Percentiles rank a stretch among this genome's conserved stretches.
These are phyloP conservation scores for Onychorhynchus coronatus DNA, from an alignment of 2,113 vertebrate genomes.

Conservation along the genomic window DNA sequence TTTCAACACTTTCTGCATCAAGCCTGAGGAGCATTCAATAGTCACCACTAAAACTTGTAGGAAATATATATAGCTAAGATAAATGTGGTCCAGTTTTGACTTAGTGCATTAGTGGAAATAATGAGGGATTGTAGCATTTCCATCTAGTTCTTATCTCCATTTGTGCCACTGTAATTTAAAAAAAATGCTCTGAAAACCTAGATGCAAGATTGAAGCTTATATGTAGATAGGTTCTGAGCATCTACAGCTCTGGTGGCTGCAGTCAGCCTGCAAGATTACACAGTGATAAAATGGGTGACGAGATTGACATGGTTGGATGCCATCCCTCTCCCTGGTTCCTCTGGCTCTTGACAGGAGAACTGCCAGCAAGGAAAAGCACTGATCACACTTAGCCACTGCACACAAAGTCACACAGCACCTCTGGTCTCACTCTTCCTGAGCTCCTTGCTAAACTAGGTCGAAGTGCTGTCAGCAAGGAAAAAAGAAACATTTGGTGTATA, in stretches of 20 bases:
- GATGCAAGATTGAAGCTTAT: neutral
- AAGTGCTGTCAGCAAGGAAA: neutral
- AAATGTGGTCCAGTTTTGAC: neutral
- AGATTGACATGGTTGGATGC: accelerated
- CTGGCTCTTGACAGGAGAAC: neutral
- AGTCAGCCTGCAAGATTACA: neutral
- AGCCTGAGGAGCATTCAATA: neutral
- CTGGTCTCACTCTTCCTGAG: neutral
- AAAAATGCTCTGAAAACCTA: neutral
- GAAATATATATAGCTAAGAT: neutral
- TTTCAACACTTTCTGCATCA: neutral
- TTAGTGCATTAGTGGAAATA: neutral
- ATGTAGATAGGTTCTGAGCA: neutral
- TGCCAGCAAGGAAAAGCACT: neutral
- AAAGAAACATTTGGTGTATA: neutral
- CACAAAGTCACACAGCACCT: neutral
- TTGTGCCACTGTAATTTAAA: neutral
- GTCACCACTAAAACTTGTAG: neutral
- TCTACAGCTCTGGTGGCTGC: neutral
- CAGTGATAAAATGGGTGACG: neutral
- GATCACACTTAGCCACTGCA: neutral
- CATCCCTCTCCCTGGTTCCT: neutral
- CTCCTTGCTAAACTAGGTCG: neutral
- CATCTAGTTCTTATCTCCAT: neutral
- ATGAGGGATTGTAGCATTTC: neutral